A percentile compares a stretch with the other conserved stretches of the same genome.
Conservation (phyloP, 2,113 vertebrate species). For the Phocoena phocoena region DNA sequence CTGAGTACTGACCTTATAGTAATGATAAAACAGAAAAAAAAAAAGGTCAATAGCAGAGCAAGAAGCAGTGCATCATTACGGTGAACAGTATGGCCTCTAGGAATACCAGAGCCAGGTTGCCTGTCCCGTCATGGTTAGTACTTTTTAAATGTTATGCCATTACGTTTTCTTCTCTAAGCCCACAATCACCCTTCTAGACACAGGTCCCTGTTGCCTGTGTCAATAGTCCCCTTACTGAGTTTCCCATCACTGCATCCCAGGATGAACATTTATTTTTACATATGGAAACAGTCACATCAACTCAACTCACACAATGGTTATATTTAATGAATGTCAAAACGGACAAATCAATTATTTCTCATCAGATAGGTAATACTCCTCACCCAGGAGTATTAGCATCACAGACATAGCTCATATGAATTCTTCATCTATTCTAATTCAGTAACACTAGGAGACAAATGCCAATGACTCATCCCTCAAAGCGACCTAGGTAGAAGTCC, state of each 20-base stretch:
- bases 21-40: neutral
- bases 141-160: neutral
- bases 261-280: neutral
- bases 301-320: neutral
- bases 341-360: neutral
- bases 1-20: neutral
- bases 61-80: neutral
- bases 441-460: neutral
- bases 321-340: neutral
- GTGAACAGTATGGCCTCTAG: neutral
- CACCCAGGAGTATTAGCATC: neutral
- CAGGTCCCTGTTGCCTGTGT: no score
- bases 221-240: neutral
- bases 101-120: neutral
- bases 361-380: neutral
- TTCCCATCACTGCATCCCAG: neutral
- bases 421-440: neutral
- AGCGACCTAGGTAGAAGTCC: neutral
- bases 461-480: neutral
- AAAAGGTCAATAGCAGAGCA: neutral
- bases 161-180: neutral
- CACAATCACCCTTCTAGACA: neutral
- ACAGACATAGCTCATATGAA: neutral
- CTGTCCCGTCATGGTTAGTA: neutral
- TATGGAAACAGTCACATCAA: neutral